These are phyloP conservation scores for Belgica antarctica DNA, from an alignment of 2,888 invertebrate species.

Conservation along the genomic window DNA sequence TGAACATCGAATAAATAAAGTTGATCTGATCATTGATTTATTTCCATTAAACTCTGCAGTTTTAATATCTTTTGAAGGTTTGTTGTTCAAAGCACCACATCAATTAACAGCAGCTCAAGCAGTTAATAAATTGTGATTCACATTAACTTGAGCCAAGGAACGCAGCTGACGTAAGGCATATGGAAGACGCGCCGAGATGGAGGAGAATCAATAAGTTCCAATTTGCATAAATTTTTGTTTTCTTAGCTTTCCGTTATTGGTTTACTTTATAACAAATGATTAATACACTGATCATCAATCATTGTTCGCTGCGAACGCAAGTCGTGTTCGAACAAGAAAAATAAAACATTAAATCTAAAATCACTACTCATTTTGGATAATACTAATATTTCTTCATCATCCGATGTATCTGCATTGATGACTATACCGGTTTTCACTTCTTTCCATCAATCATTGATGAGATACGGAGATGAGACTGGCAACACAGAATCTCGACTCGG, in stretches of 20 bases:
- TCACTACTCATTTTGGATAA: constrained; percentile 31
- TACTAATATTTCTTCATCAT: constrained; percentile 29
- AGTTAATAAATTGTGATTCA: too few species aligned
- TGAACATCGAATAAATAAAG: too few species aligned
- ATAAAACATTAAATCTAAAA: constrained; percentile 28
- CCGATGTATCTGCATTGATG: neutral
- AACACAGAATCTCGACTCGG: neutral
- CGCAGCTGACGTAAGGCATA: too few species aligned
- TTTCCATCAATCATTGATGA: neutral
- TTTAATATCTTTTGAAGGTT: too few species aligned
- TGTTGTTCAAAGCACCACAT: too few species aligned
- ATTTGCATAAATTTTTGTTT: constrained; percentile 31
- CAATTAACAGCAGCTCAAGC: too few species aligned
- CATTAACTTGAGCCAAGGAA: too few species aligned
- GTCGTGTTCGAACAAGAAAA: constrained; percentile 7
- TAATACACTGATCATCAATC: constrained; percentile 44
- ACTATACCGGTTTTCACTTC: neutral
- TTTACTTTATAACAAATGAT: constrained; percentile 43
- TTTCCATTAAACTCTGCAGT: too few species aligned
- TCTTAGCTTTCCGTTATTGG: constrained; percentile 21
- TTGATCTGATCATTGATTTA: too few species aligned
- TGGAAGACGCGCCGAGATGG: too few species aligned
- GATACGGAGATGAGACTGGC: neutral
- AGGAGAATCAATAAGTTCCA: constrained; percentile 37
- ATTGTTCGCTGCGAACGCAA: neutral